phyloP scores from a whole-genome alignment of 2,888 invertebrate species.

The Petrolisthes cinctipes region DNA sequence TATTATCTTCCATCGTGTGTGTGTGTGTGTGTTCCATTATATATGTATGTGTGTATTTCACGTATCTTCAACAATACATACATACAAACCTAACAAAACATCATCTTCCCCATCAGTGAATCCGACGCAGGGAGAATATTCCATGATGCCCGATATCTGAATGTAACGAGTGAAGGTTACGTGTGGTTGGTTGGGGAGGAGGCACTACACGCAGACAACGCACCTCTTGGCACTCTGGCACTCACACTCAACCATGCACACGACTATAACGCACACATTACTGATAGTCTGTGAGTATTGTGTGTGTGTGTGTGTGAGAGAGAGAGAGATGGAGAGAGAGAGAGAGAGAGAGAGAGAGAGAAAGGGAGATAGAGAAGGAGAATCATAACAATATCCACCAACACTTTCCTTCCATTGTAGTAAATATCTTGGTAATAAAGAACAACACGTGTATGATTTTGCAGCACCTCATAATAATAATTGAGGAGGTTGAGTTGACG shows the following conservation, averaged over 20 bases:
- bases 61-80: too few relatives aligned
- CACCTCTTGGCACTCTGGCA: slow-evolving; percentile 90
- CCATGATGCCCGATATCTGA: slow-evolving; percentile 84
- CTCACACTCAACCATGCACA: slow-evolving; percentile 88
- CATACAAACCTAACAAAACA: too few relatives aligned
- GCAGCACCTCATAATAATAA: too few relatives aligned
- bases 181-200: slow-evolving; percentile 98
- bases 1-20: too few relatives aligned
- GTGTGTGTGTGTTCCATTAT: too few relatives aligned
- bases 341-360: background rate
- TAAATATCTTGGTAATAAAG: too few relatives aligned
- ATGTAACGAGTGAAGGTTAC: slow-evolving; percentile 88
- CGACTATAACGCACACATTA: slow-evolving; percentile 92
- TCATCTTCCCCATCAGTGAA: slow-evolving; percentile 74
- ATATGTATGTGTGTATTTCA: too few relatives aligned
- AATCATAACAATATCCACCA: background rate
- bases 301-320: background rate
- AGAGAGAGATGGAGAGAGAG: background rate
- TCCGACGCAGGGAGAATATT: slow-evolving; percentile 92
- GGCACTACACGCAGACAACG: slow-evolving; percentile 86
- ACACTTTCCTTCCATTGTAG: too few relatives aligned
- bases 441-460: too few relatives aligned
- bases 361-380: background rate
- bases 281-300: slow-evolving; percentile 84
- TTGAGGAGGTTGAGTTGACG: too few relatives aligned